A percentile compares a stretch with the other conserved stretches of the same genome.
These are phyloP conservation scores for Chrysomela aeneicollis DNA, from an alignment of 2,888 invertebrate species.

Conservation along the genomic window DNA sequence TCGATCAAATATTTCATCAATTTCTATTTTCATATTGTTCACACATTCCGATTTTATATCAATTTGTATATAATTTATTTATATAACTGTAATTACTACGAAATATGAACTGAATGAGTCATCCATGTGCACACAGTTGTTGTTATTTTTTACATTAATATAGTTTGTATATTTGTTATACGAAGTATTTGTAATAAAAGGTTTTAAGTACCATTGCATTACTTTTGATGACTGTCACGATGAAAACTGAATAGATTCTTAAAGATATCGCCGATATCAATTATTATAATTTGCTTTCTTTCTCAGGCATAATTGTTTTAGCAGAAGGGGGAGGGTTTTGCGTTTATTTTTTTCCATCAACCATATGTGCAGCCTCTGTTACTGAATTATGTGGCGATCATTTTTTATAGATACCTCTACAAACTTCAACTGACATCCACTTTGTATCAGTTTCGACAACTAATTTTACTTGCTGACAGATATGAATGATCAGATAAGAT, in stretches of 20 bases:
- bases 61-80: slow-evolving; percentile 25
- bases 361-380: too few species aligned
- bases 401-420: too few species aligned
- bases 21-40: background rate
- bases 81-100: slow-evolving; percentile 22
- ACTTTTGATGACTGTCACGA: background rate
- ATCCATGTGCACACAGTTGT: slow-evolving; percentile 23
- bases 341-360: too few species aligned
- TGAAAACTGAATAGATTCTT: slow-evolving; percentile 26
- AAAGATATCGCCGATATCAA: too few species aligned
- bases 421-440: too few species aligned
- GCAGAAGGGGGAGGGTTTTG: too few species aligned
- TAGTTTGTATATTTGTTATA: slow-evolving; percentile 38
- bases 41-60: slow-evolving; percentile 4
- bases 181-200: slow-evolving; percentile 42
- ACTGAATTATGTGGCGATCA: too few species aligned
- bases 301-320: too few species aligned
- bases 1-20: background rate
- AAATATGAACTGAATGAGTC: background rate
- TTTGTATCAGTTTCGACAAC: too few species aligned
- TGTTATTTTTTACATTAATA: slow-evolving; percentile 31
- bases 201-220: slow-evolving; percentile 30
- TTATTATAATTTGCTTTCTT: too few species aligned
- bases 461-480: too few species aligned
- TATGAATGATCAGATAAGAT: too few species aligned